These are phyloP conservation scores for Smittia sp. DNA, from an alignment of 2,888 invertebrate genomes.

Conservation along the genomic window DNA sequence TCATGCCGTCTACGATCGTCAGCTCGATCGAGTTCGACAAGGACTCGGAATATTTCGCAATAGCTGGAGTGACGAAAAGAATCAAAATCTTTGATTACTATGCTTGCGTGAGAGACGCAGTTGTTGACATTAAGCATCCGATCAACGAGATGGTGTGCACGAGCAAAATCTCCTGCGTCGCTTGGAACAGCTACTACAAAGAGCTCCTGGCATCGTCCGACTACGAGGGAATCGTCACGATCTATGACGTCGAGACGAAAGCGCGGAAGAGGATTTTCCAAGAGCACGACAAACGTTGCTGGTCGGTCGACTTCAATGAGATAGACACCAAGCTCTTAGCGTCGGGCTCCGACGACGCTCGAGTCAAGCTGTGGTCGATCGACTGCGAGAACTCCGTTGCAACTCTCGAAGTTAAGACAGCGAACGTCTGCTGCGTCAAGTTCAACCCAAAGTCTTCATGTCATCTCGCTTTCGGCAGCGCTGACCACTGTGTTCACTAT, in stretches of 20 bases:
- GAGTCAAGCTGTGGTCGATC: constrained; percentile 91
- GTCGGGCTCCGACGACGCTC: constrained; percentile 88
- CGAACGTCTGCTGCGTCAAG: constrained; percentile 94
- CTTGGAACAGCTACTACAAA: constrained; percentile 92
- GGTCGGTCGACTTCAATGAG: constrained; percentile 94
- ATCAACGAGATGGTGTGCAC: constrained; percentile 85
- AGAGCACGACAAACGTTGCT: constrained; percentile 93
- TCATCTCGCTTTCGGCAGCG: constrained; percentile 92
- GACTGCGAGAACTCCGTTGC: constrained; percentile 82
- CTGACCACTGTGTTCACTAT: constrained; percentile 94
- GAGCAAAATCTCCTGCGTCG: constrained; percentile 91
- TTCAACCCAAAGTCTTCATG: constrained; percentile 81
- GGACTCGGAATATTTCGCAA: constrained; percentile 92
- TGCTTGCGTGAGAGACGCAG: constrained; percentile 77
- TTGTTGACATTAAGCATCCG: constrained; percentile 90
- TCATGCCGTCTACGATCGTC: constrained; percentile 74
- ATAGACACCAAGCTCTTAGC: constrained; percentile 87
- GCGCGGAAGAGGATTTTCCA: constrained; percentile 71
- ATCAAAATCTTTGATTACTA: constrained; percentile 92
- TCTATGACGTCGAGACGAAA: constrained; percentile 86
- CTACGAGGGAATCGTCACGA: constrained; percentile 89
- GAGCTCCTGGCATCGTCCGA: constrained; percentile 84
- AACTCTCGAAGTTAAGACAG: constrained; percentile 80
- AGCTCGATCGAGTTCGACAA: constrained; percentile 95
- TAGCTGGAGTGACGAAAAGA: constrained; percentile 91